Conservation (phyloP, 2,888 invertebrate species). For the Drosophila phalerata region DNA sequence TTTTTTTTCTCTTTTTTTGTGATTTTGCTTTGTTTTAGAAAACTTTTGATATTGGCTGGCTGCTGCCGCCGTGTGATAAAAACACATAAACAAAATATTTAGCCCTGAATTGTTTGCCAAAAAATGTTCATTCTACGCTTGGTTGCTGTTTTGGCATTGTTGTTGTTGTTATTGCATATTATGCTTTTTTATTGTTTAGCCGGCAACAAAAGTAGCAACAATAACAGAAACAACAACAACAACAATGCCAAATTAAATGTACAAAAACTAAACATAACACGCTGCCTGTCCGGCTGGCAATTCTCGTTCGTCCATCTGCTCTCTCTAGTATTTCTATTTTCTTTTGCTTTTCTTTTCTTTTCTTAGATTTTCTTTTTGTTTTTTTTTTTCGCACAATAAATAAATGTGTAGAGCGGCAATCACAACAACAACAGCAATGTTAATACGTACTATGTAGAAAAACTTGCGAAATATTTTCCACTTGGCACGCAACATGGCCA, state of each 20-base stretch:
- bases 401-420: conserved; percentile 62
- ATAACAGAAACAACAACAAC: conserved; percentile 28
- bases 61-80: conserved; percentile 41
- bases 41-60: conserved; percentile 32
- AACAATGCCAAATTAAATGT: conserved; percentile 68
- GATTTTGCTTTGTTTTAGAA: conserved; percentile 30
- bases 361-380: conserved; percentile 12
- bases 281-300: conserved; percentile 49
- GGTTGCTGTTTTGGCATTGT: conserved; percentile 19
- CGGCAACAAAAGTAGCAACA: conserved; percentile 57
- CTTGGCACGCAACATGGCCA: conserved; percentile 78
- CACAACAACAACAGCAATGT: conserved; percentile 29
- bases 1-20: background rate
- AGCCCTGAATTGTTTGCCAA: conserved; percentile 83
- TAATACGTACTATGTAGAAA: conserved; percentile 53
- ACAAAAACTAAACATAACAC: conserved; percentile 70
- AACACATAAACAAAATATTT: conserved; percentile 78
- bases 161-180: conserved; percentile 52
- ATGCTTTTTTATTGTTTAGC: conserved; percentile 66
- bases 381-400: conserved; percentile 69
- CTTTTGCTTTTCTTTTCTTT: conserved; percentile 10
- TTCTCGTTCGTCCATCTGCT: conserved; percentile 22
- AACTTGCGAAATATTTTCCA: conserved; percentile 82
- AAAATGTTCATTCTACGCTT: conserved; percentile 61
- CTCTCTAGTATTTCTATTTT: conserved; percentile 34